Base-by-base conservation (phyloP, 2,113 vertebrate species). In the Leiothrix lutea region DNA sequence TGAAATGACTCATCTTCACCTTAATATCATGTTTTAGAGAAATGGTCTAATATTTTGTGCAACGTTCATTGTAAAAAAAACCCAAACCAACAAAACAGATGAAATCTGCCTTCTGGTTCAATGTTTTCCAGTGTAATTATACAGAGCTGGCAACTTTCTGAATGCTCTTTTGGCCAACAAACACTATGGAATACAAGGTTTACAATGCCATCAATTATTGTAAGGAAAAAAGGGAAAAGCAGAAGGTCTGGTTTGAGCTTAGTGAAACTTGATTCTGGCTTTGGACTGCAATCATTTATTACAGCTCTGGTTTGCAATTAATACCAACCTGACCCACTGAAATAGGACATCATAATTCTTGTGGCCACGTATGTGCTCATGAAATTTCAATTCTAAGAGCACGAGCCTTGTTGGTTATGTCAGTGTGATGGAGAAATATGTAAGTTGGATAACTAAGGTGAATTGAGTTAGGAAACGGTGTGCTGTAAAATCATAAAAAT, bases 1-100 rank as follows among this genome's bases (percentile, higher is more conserved):
- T 12, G 66, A 82, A 82, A 60, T 80, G 64, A 95, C 38, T 93
- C 81, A 83, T 90, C 79, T 66, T 72, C 62, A 90, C 60, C 87
- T 89, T 87, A n/a, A 45, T 79, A 79, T 14, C 18, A 14, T 72
- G 35, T 50, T 73, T 90, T 51, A 66, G 86, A 66, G 48, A 80
- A 86, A 69, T 3, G 50, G 81, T 88, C 84, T 73, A 80, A 47
- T 92, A n/a, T 61, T 83, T 78, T 35, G 14, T 62, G 16, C 23
- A 7, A 2, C 4, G 38, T 13, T 93, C 50, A 26, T 45, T 80
- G 40, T 58, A 12, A 51, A 54, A n/a, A n/a, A 26, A 31, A 0
- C 9, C 7, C 15, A n/a, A n/a, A 21, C 18, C 40, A 48, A 69
- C 22, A 62, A 42, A 83, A 14, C 14, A 35, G 14, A 5, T 53